Conservation (phyloP, 35 echinoderm and acorn worm genomes). For the Heliocidaris erythrogramma region DNA sequence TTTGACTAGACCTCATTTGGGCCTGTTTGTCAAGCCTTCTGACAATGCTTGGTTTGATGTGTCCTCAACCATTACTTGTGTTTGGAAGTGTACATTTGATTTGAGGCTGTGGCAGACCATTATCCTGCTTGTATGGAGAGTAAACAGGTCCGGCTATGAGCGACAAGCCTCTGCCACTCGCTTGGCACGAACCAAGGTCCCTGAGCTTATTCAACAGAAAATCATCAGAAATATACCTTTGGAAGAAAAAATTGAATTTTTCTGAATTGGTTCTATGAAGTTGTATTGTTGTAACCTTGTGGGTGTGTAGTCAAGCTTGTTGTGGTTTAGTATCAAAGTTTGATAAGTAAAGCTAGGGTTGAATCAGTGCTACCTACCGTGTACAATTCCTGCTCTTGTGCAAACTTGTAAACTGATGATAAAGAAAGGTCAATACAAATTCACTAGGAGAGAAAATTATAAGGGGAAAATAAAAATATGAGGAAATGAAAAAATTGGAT, state of each 20-base stretch:
- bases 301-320: conserved; percentile 7
- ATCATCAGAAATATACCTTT: not conserved
- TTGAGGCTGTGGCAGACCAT: not conserved
- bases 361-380: not conserved
- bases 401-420: not conserved
- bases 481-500: not conserved
- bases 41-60: not conserved
- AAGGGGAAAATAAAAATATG: not conserved
- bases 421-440: not conserved
- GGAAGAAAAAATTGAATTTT: not conserved
- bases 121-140: not conserved
- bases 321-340: not conserved
- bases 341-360: not conserved
- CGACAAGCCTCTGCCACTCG: not conserved
- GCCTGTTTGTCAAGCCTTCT: not conserved
- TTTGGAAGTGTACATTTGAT: conserved; percentile 12
- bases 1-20: conserved; percentile 3
- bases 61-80: not conserved
- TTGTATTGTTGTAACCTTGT: conserved; percentile 4
- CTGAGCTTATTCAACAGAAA: not conserved
- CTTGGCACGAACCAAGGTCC: not conserved
- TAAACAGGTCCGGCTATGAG: not conserved
- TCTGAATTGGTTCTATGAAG: conserved; percentile 1
- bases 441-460: not conserved
- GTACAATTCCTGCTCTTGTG: not conserved